phyloP scores from a whole-genome alignment of 2,113 vertebrate genomes.

The Gobio gobio region DNA sequence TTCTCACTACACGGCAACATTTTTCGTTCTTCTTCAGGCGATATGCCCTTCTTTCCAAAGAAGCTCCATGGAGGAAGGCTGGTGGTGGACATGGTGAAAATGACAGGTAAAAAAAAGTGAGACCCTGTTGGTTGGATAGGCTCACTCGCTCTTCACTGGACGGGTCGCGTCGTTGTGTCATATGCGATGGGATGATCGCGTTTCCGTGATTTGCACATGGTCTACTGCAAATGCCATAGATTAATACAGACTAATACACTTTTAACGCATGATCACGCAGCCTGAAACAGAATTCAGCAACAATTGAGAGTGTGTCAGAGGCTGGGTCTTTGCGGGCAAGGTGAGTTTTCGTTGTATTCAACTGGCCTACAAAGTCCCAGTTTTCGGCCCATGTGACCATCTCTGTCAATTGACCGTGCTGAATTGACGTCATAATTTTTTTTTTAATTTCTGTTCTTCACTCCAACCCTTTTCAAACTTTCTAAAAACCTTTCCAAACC shows the following conservation, averaged over 20 bases:
- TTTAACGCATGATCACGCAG: conserved; percentile 11
- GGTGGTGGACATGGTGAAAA: conserved; percentile 15
- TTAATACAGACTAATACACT: conserved; percentile 1
- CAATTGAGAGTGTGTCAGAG: conserved; percentile 70
- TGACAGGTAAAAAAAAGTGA: conserved; percentile 38
- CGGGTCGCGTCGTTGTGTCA: background rate
- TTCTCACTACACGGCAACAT: conserved; percentile 59
- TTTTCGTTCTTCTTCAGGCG: conserved; percentile 43
- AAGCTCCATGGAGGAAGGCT: conserved; percentile 27
- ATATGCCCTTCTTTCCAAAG: conserved; percentile 39
- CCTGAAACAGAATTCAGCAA: background rate
- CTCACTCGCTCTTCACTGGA: conserved; percentile 12
- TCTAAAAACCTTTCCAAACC: no score
- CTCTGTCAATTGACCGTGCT: conserved; percentile 30
- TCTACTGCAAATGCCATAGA: background rate
- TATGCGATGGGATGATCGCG: background rate
- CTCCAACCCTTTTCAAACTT: background rate
- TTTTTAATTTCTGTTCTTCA: background rate
- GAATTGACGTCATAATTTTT: background rate
- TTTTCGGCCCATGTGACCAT: conserved; percentile 76
- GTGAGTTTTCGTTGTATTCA: conserved; percentile 76
- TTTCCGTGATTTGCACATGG: background rate
- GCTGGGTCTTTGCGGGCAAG: conserved; percentile 91
- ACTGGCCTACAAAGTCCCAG: conserved; percentile 95
- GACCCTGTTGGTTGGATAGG: background rate